A percentile compares a stretch with the other conserved stretches of the same genome.
Evolutionary conservation across 2,113 vertebrate species (phyloP).

Genomic region (Notarius lentiginosus): DNA sequence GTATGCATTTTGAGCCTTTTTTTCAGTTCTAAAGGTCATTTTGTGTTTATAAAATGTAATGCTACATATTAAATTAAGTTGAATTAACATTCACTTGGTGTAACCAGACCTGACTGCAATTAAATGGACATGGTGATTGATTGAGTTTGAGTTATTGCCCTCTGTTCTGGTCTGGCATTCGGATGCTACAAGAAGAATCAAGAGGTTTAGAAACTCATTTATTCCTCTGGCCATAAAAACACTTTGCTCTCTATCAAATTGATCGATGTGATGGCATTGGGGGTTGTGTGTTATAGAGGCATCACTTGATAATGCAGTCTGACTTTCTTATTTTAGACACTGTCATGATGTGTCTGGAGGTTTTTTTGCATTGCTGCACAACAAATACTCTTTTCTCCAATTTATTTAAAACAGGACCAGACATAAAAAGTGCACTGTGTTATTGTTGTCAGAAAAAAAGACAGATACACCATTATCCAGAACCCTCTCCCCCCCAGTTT

Average conservation of each 20-base stretch:
- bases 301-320: constrained; percentile 20
- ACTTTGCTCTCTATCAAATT: constrained; percentile 27
- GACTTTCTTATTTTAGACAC: constrained; percentile 6
- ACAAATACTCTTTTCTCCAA: background rate
- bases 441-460: background rate
- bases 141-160: constrained; percentile 24
- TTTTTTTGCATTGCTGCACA: background rate
- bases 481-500: background rate
- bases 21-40: background rate
- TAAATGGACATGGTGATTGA: constrained; percentile 26
- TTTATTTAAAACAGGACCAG: background rate
- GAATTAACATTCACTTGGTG: constrained; percentile 10
- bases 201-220: constrained; percentile 33
- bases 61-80: constrained; percentile 1
- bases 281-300: constrained; percentile 2
- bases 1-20: background rate
- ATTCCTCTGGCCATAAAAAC: constrained; percentile 29
- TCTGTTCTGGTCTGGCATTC: constrained; percentile 24
- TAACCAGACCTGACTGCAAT: constrained; percentile 11
- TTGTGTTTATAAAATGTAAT: background rate
- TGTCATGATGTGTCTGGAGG: background rate
- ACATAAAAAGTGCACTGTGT: background rate
- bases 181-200: constrained; percentile 24
- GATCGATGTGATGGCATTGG: constrained; percentile 24
- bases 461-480: background rate